phyloP scores from a whole-genome alignment of 2,888 invertebrate genomes.

The Parelbella ahira region DNA sequence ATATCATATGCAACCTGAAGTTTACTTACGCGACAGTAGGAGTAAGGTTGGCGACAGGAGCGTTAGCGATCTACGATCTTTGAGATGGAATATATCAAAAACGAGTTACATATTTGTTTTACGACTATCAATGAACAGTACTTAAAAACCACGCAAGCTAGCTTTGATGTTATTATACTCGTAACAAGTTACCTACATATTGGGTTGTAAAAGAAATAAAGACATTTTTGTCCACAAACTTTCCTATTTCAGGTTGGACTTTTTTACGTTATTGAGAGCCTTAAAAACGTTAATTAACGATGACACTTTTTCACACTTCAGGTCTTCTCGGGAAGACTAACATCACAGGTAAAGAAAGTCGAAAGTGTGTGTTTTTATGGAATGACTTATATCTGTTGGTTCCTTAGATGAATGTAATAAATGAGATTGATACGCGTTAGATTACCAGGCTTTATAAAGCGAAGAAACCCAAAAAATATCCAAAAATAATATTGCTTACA shows the following conservation, averaged over 20 bases:
- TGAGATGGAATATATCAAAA: constrained; percentile 1
- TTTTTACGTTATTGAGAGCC: constrained; percentile 55
- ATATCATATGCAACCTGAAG: constrained; percentile 1
- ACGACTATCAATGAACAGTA: too few relatives aligned
- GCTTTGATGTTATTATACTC: too few relatives aligned
- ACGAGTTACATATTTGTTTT: too few relatives aligned
- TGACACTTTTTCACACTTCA: constrained; percentile 80
- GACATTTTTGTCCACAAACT: constrained; percentile 55
- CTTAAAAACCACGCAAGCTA: too few relatives aligned
- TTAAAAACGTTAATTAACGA: constrained; percentile 74
- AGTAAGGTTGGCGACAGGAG: not conserved
- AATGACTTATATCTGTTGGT: constrained; percentile 55
- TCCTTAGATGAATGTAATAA: constrained; percentile 44
- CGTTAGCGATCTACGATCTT: not conserved
- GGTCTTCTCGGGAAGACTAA: constrained; percentile 82
- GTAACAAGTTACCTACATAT: too few relatives aligned
- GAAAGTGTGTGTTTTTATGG: constrained; percentile 63
- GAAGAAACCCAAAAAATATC: too few relatives aligned
- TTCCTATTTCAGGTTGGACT: constrained; percentile 78
- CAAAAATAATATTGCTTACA: too few relatives aligned
- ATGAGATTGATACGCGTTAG: constrained; percentile 36
- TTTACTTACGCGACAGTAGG: too few relatives aligned
- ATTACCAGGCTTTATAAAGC: too few relatives aligned
- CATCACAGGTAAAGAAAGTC: constrained; percentile 76
- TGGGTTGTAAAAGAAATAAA: constrained; percentile 7